Evolutionary conservation across 2,888 invertebrate species (phyloP), one percentile per base, ranked within the genome.

Genomic region (Emmelina monodactyla): DNA sequence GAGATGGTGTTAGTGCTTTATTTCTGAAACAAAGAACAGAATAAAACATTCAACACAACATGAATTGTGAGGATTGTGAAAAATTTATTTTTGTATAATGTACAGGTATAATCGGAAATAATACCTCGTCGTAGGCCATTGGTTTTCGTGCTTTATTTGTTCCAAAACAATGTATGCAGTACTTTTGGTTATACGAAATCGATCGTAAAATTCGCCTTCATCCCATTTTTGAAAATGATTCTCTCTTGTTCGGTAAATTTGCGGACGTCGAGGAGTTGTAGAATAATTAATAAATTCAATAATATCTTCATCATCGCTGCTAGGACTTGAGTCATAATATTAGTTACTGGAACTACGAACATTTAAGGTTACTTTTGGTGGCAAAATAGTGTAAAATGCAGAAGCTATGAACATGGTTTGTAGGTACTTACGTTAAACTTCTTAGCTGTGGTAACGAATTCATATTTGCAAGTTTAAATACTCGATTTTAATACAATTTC

Each of bases 201-300:
- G 14, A 10, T 31, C 16, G 31, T 31, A 31, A 31, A 31, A 31
- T 31, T 31, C 31, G n/a, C 31, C 31, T 15, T 31, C 31, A 31
- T 15, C 16, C 31, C 31, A 14, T 14, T 31, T 31, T 31, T 31
- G 31, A 15, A 31, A 31, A 31, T 31, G 14, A 31, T 31, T 31
- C n/a, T 15, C 16, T n/a, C 31, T 32, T 14, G 32, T 32, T 32
- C 32, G 11, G 10, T 32, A 32, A 15, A 32, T 14, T 32, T 22
- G 22, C 14, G 14, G 5, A 13, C 32, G 32, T 22, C 32, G 32
- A 6, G 32, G 32, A 32, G 32, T 32, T 22, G 32, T 32, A 32
- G 22, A 32, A 32, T 32, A 32, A 32, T 32, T 32, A 22, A 32
- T 32, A 22, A 32, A 32, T n/a, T 32, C 14, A 10, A 22, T 32